Conservation (phyloP, 2,888 invertebrate genomes). For the Megamerina dolium region DNA sequence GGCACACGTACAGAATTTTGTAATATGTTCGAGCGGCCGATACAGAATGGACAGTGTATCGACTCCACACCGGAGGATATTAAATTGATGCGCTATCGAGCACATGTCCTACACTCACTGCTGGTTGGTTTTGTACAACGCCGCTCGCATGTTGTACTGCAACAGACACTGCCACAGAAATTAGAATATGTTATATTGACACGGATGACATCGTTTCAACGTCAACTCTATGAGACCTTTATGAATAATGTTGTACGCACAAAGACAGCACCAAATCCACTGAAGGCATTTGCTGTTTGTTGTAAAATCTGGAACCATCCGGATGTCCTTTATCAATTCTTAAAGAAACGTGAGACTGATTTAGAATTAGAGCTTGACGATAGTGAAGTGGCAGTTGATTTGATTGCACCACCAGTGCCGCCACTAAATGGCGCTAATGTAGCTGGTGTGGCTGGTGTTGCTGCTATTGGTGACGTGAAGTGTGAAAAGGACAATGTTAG, state of each 20-base stretch:
- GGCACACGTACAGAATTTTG: conserved; percentile 96
- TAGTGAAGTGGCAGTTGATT: conserved; percentile 49
- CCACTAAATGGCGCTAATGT: background rate
- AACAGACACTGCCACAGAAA: conserved; percentile 87
- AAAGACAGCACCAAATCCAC: conserved; percentile 84
- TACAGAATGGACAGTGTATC: conserved; percentile 96
- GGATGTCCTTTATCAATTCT: conserved; percentile 81
- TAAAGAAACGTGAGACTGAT: conserved; percentile 73
- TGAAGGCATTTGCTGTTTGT: conserved; percentile 97
- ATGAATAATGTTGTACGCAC: conserved; percentile 87
- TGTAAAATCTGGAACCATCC: conserved; percentile 98
- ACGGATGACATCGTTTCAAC: conserved; percentile 83
- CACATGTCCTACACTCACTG: conserved; percentile 91
- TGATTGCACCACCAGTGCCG: background rate
- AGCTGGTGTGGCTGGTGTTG: background rate
- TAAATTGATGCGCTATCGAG: conserved; percentile 87
- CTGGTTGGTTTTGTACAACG: conserved; percentile 95
- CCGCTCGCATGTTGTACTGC: conserved; percentile 87
- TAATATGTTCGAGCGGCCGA: conserved; percentile 98
- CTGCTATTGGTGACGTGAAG: background rate
- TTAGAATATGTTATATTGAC: conserved; percentile 90
- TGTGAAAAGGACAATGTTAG: too few relatives aligned
- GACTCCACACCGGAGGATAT: conserved; percentile 94
- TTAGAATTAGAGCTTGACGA: conserved; percentile 79
- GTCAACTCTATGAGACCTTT: conserved; percentile 84